Base-by-base conservation (phyloP, 2,888 invertebrate genomes). In the Folsomia candida region DNA sequence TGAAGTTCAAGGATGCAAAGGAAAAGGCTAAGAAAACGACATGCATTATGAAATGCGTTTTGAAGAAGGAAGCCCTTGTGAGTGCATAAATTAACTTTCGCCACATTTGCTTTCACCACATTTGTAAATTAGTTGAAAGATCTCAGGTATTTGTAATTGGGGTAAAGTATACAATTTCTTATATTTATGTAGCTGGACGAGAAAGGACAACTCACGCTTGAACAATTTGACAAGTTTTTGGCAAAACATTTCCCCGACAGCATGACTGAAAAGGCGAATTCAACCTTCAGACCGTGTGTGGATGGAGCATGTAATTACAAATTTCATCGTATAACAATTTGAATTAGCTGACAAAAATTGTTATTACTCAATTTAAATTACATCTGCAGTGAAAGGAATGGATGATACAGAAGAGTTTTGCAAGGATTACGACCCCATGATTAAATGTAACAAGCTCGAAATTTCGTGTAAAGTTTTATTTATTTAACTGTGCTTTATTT, bases 1-100 rank as follows among this genome's bases (percentile, higher is more conserved):
- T 71, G 71, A 71, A 71, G 28, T 71, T 71, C 20, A 71, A 71
- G 27, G 68, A 71, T 29, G 71, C 68, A 6, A 71, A 71, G 27
- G 71, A 71, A 9, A 71, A 71, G 27, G 68, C 71, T 14, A 71
- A 71, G 47, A 71, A 71, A 54, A 64, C 60, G 68, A 71, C 68
- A n/a, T 72, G 72, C 26, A 66, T 72, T 27, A 29, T 69, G 26
- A 60, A 69, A 26, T 72, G 72, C 29, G 72, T 69, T 2, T 66
- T 72, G 69, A 58, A 69, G 3, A 62, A 51, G 29, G 72, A 69
- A 1, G 67, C 61, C 26, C 27, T 72, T 0, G 66, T 66, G 14
- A 51, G 60, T 60, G 6, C n/a, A n/a, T n/a, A n/a, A n/a, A n/a
- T n/a, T n/a, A n/a, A n/a, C n/a, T n/a, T n/a, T n/a, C n/a, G n/a